Evolutionary conservation across 2,797 vertebrate species (phyloP).

Genomic region (Micrastur ruficollis): DNA sequence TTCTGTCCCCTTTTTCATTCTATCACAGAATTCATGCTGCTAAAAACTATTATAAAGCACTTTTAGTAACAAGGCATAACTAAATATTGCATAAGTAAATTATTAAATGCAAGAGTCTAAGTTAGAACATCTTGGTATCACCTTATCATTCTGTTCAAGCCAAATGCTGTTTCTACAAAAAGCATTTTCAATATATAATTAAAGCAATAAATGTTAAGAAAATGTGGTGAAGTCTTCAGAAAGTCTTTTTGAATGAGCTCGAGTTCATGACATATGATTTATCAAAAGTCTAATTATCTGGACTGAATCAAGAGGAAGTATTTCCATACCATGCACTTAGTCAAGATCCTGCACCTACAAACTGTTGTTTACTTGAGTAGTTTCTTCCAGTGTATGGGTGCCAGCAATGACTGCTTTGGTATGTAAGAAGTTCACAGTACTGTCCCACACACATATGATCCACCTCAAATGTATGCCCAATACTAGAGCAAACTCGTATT

Average conservation of each 20-base stretch:
- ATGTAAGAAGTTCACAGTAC: background rate
- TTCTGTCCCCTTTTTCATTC: background rate
- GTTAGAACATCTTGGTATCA: background rate
- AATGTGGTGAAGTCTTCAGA: background rate
- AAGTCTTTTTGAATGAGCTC: background rate
- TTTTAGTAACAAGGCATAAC: background rate
- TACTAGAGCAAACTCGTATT: background rate
- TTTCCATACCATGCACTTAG: background rate
- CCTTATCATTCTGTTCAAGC: background rate
- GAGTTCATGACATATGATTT: background rate
- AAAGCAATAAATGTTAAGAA: background rate
- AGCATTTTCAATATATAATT: background rate
- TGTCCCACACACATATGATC: background rate
- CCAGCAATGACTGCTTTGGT: background rate
- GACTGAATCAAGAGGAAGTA: background rate
- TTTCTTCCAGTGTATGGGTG: background rate
- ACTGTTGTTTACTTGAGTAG: background rate
- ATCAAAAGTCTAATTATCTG: background rate
- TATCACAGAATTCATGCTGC: background rate
- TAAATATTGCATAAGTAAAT: background rate
- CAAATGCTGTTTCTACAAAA: background rate
- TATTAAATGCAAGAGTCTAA: background rate
- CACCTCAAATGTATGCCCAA: rapidly evolving
- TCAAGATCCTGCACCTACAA: background rate
- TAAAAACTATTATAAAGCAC: background rate